phyloP scores from a whole-genome alignment of 2,113 vertebrate species.

The Tor tambroides region DNA sequence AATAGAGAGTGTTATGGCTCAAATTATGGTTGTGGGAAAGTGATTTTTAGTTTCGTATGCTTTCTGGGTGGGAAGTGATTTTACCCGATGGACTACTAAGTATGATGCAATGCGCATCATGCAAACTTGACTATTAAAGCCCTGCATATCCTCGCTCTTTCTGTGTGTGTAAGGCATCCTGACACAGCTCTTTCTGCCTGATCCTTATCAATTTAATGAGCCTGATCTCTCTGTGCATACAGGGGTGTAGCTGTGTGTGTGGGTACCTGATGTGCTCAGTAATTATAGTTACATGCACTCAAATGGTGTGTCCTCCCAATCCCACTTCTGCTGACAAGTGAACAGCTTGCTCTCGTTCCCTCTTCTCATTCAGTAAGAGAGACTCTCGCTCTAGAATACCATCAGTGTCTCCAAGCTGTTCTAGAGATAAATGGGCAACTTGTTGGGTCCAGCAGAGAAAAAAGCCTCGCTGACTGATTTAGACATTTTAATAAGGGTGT shows the following conservation, averaged over 20 bases:
- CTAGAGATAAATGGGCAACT: not conserved
- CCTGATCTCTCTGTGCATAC: not conserved
- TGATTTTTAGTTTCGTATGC: not conserved
- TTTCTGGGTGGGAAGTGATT: not conserved
- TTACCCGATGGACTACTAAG: not conserved
- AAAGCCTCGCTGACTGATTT: not conserved
- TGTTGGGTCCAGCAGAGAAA: not conserved
- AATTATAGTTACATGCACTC: constrained; percentile 36
- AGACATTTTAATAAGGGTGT: constrained; percentile 7
- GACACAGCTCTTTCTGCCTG: constrained; percentile 35
- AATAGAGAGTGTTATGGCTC: constrained; percentile 21
- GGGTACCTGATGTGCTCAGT: constrained; percentile 27
- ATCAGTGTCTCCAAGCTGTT: constrained; percentile 4
- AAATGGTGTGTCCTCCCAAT: constrained; percentile 23
- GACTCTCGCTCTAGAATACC: constrained; percentile 21
- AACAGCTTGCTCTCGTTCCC: constrained; percentile 24
- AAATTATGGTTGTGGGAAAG: constrained; percentile 5
- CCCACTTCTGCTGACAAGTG: constrained; percentile 13
- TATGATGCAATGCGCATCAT: constrained; percentile 5
- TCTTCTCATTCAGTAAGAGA: constrained; percentile 7
- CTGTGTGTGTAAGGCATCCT: constrained; percentile 8
- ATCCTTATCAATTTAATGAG: constrained; percentile 52
- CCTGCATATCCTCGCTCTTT: not conserved
- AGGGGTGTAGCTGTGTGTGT: constrained; percentile 12
- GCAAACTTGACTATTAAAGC: not conserved